Evolutionary conservation across 2,888 invertebrate species (phyloP), one percentile per base, ranked within the genome.

Genomic region (Cerceris rybyensis): DNA sequence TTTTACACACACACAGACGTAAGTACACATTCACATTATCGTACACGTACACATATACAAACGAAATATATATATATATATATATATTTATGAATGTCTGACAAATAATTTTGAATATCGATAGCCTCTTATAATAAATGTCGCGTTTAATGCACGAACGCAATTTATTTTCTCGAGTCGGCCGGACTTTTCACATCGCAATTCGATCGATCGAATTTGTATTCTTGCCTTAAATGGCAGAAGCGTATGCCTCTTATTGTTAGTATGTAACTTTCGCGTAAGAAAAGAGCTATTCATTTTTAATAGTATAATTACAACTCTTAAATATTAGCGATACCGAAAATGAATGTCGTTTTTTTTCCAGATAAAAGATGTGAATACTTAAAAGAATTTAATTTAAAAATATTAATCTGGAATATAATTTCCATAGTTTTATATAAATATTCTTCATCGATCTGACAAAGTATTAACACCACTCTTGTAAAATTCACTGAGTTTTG

Each of bases 21-120:
- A 28, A 55, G n/a, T 4, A 59, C 61, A 28, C 39, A 71, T 16
- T 76, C 61, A 78, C 61, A 79, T 60, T 65, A 66, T 73, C 59
- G 55, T 57, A 28, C 43, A 63, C 77, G 75, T 79, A 70, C 60
- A 42, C 55, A 28, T 72, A 52, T 71, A 76, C 17, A 42, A 54
- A 28, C 28, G 28, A 28, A 28, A 28, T 28, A 28, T 28, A 28
- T 28, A 28, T 28, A 28, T 28, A 28, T 28, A 28, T 28, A 28
- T 28, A 28, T 28, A 75, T 76, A 81, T 78, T 77, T 78, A 81
- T 78, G 67, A 86, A 79, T 75, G 78, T 78, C 72, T 70, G 71
- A 67, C 17, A 68, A 75, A n/a, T 64, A 55, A 75, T 64, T 77
- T 69, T 76, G 59, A 60, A 70, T 28, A 81, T 64, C n/a, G 61